Percentiles rank a stretch among this genome's conserved stretches.
These are phyloP conservation scores for Conomelus anceps DNA, from an alignment of 2,888 invertebrate genomes.

Conservation along the genomic window DNA sequence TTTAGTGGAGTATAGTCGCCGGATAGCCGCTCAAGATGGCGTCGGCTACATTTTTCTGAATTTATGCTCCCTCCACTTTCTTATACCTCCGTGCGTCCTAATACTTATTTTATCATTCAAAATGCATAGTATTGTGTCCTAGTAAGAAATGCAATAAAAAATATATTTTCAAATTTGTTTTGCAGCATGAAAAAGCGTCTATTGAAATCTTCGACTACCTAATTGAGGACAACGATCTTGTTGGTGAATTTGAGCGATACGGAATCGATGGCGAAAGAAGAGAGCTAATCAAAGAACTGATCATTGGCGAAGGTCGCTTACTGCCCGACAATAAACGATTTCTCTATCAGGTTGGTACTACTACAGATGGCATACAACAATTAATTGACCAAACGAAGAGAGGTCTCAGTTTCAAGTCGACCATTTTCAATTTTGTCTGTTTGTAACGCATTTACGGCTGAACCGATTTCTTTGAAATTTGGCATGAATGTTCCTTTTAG, in stretches of 20 bases:
- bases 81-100: too few relatives aligned
- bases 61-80: too few relatives aligned
- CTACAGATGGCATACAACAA: too few relatives aligned
- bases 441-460: too few relatives aligned
- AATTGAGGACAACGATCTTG: slow-evolving; percentile 40
- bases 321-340: slow-evolving; percentile 41
- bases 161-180: slow-evolving; percentile 18
- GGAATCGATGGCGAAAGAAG: slow-evolving; percentile 37
- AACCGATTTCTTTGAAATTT: too few relatives aligned
- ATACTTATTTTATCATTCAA: neutral
- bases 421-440: too few relatives aligned
- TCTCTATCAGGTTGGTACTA: slow-evolving; percentile 48
- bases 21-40: too few relatives aligned
- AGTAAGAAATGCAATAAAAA: neutral
- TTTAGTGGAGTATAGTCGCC: neutral
- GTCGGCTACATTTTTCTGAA: too few relatives aligned
- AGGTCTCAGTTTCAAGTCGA: too few relatives aligned
- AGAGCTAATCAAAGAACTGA: slow-evolving; percentile 46
- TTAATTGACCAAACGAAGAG: too few relatives aligned
- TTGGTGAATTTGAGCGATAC: slow-evolving; percentile 33
- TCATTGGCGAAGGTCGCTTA: slow-evolving; percentile 38
- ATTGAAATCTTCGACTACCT: slow-evolving; percentile 45
- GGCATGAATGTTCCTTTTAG: too few relatives aligned
- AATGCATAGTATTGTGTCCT: neutral
- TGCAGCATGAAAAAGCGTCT: slow-evolving; percentile 49